Evolutionary conservation across 1,140 invertebrate genomes (phyloP), one percentile per base, ranked within the genome.

Genomic region (Diachasmimorpha longicaudata): DNA sequence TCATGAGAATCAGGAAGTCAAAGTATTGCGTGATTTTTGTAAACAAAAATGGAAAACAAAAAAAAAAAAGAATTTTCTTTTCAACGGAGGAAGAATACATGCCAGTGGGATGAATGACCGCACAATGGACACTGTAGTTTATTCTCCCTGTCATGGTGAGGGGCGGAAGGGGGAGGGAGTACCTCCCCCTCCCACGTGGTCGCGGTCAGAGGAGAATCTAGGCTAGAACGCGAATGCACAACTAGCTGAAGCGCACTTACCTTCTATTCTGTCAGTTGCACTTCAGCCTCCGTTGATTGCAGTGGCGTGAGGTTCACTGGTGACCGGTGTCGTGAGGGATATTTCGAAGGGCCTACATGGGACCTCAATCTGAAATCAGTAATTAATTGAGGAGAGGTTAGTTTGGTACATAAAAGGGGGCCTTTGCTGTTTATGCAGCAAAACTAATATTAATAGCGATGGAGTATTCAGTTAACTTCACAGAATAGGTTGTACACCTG

Each of bases 171-270:
- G 9, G 39, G 39, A 9, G 39, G 13, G 9, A 42, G 9, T 10
- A 1, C 13, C 4, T 11, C 19, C 8, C 14, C 19, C 19, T 13
- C 58, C 58, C 58, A 23, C 23, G 4, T 63, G 11, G 14, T 55
- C n/a, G n/a, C 48, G 19, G n/a, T 55, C 48, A 55, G 48, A 76
- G 46, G 44, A 76, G 74, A 83, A 81, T 83, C 81, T 83, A 83
- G 82, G 58, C 10, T 31, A 25, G 58, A 66, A 66, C 25, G 58
- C 13, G 52, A 55, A 55, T 55, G 13, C 25, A 66, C 21, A 25
- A 66, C 8, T 36, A 21, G 25, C 52, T n/a, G 46, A 25, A n/a
- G 69, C 23, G 31, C 58, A 46, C 19, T 48, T 75, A 75, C 73
- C 66, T 67, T 42, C 55, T 68, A 31, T 70, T n/a, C 39, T 58